A percentile compares a stretch with the other conserved stretches of the same genome.
Conservation (phyloP, 2,888 invertebrate genomes). For the Drosophila robusta region DNA sequence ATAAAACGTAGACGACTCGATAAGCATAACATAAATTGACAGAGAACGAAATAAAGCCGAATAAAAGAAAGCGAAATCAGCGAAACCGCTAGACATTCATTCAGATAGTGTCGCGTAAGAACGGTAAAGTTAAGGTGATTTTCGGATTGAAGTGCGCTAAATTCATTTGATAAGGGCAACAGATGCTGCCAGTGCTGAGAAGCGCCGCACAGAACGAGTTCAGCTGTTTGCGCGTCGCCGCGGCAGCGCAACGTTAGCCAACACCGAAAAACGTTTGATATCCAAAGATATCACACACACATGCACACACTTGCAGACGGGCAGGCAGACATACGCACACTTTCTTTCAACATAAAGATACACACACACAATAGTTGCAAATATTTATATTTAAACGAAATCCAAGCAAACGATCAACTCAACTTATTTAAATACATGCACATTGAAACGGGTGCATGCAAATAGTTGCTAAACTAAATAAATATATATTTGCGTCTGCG, state of each 20-base stretch:
- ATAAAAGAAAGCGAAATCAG: neutral
- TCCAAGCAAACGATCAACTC: neutral
- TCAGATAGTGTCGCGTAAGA: neutral
- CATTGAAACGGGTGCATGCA: neutral
- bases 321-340: constrained; percentile 29
- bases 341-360: constrained; percentile 53
- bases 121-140: neutral
- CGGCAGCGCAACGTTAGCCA: constrained; percentile 22
- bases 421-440: neutral
- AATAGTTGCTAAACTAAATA: neutral
- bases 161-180: neutral
- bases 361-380: constrained; percentile 15
- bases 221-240: constrained; percentile 38
- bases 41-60: no score
- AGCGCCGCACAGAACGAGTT: neutral
- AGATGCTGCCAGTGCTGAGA: constrained; percentile 15
- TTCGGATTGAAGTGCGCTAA: neutral
- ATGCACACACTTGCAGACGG: neutral
- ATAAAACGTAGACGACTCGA: neutral
- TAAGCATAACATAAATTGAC: no score
- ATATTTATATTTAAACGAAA: constrained; percentile 2
- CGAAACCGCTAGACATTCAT: no score
- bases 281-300: constrained; percentile 29
- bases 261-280: constrained; percentile 36
- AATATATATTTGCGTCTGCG: neutral